Percentiles rank a stretch among this genome's conserved stretches.
Evolutionary conservation across 2,888 invertebrate genomes (phyloP).

Genomic region (Glyphotaelius pellucidus): DNA sequence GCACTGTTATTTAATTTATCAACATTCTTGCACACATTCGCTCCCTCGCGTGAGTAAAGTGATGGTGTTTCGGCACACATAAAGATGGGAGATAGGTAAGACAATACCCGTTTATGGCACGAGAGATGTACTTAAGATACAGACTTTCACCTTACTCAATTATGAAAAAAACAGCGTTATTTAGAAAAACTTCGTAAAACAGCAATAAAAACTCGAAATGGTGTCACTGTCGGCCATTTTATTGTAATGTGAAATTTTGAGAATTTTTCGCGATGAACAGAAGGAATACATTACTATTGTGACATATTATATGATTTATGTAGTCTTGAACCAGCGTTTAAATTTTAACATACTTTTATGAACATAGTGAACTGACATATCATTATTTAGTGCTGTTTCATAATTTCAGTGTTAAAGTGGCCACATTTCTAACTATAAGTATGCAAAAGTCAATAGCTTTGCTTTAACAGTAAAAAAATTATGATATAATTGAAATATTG

Average conservation of each 20-base stretch:
- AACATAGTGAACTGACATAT: not conserved
- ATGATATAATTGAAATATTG: no score
- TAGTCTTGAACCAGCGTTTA: not conserved
- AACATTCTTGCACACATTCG: conserved; percentile 19
- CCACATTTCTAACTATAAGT: not conserved
- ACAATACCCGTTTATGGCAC: conserved; percentile 56
- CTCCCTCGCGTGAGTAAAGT: conserved; percentile 24
- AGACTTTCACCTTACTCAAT: conserved; percentile 52
- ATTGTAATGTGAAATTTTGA: not conserved
- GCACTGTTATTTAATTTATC: conserved; percentile 30
- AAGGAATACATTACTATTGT: not conserved
- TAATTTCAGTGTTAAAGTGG: not conserved
- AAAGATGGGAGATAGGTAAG: conserved; percentile 55
- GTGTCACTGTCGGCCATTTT: not conserved
- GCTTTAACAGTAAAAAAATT: no score
- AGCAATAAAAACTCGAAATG: conserved; percentile 27
- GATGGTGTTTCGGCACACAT: conserved; percentile 50
- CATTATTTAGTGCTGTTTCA: not conserved
- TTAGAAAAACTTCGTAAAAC: not conserved
- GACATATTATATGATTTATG: not conserved
- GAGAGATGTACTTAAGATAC: conserved; percentile 51
- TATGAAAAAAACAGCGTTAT: conserved; percentile 36
- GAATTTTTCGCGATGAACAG: no score
- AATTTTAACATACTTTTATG: not conserved
- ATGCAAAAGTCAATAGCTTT: no score